phyloP scores from a whole-genome alignment of 2,888 invertebrate genomes.

The Muschampia plurimacula region DNA sequence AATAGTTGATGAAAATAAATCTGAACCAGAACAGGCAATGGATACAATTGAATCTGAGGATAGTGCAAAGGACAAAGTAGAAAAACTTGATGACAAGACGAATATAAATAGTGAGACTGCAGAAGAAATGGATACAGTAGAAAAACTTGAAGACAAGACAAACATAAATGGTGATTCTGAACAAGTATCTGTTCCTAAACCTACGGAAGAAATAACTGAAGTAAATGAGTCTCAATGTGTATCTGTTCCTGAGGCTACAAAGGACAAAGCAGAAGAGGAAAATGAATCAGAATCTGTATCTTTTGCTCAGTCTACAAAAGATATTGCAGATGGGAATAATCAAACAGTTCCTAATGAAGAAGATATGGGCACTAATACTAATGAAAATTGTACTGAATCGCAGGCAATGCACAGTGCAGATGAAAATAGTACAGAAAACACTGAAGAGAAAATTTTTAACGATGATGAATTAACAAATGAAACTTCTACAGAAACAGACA shows the following conservation, averaged over 20 bases:
- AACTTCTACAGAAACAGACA: background rate
- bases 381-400: constrained; percentile 6
- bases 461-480: constrained; percentile 5
- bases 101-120: background rate
- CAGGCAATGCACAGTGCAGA: background rate
- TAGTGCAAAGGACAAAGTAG: background rate
- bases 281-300: background rate
- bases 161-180: background rate
- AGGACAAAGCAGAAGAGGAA: background rate
- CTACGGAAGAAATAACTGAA: background rate
- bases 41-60: background rate
- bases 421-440: constrained; percentile 19
- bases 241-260: background rate
- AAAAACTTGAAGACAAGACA: background rate
- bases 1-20: constrained; percentile 18
- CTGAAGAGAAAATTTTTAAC: constrained; percentile 23
- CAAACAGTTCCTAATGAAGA: background rate
- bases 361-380: constrained; percentile 13
- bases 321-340: constrained; percentile 9
- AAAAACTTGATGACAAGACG: background rate
- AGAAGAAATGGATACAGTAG: background rate
- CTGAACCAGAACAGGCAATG: constrained; percentile 21
- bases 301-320: background rate
- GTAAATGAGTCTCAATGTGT: background rate
- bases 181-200: background rate